Percentiles rank a stretch among this genome's conserved stretches.
These are phyloP conservation scores for Chionomys nivalis DNA, from an alignment of 2,113 vertebrate species.

Conservation along the genomic window DNA sequence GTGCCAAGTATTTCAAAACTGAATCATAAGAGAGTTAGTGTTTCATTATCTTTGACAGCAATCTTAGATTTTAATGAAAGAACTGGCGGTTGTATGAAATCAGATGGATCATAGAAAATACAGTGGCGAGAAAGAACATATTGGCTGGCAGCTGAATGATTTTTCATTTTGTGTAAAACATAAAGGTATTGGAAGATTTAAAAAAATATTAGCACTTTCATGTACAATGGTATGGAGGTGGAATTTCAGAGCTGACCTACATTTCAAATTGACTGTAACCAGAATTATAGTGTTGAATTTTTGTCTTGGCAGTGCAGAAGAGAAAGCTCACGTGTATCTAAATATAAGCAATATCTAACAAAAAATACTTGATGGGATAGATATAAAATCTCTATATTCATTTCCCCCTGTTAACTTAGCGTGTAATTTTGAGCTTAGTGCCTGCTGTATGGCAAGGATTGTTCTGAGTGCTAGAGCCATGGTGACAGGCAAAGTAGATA, in stretches of 20 bases:
- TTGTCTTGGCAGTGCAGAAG: not conserved
- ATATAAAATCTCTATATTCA: not conserved
- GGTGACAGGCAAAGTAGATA: not conserved
- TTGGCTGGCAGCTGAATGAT: not conserved
- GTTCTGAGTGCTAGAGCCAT: not conserved
- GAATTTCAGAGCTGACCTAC: not conserved
- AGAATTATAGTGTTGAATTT: not conserved
- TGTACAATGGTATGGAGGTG: not conserved
- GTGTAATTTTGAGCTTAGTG: not conserved
- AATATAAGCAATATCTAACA: not conserved
- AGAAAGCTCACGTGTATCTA: not conserved
- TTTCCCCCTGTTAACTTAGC: not conserved
- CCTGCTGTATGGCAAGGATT: not conserved
- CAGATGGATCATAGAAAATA: conserved; percentile 25
- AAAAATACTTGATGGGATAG: not conserved
- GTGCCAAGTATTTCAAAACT: conserved; percentile 16
- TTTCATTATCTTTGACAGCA: not conserved
- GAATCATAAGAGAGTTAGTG: conserved; percentile 36
- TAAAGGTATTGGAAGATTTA: not conserved
- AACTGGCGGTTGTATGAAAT: conserved; percentile 35
- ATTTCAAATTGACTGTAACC: not conserved
- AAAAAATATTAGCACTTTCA: not conserved
- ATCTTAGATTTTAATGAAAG: conserved; percentile 54
- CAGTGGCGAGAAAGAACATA: not conserved
- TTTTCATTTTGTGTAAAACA: conserved; percentile 11